Base-by-base conservation (phyloP, 2,113 vertebrate species). In the Dolichotis patagonum region DNA sequence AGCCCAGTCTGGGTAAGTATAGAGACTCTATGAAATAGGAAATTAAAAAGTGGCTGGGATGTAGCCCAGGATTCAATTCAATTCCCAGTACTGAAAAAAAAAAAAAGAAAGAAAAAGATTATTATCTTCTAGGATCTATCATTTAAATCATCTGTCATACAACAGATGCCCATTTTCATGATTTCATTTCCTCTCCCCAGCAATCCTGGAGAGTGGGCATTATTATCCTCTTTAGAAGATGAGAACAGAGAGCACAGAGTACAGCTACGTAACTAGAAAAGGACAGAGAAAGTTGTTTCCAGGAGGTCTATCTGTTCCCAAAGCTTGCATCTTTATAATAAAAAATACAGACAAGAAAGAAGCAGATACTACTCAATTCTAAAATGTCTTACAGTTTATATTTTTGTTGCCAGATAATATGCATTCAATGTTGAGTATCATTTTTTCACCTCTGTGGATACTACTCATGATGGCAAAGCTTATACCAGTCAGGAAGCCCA, bases 181-280 rank as follows among this genome's bases (percentile, higher is more conserved):
- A 49, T 91, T 96, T 96, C 62, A 94, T 94, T 95, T 96, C 43
- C 30, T 93, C 49, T 85, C 75, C 80, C 63, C 41, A 60, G n/a
- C 30, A 20, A 69, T 86, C 83, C 81, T 94, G 43, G 60, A 92
- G 91, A 75, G 19, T 90, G 35, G 32, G 19, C 43, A 80, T 80
- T 71, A 88, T 75, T 86, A 67, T 65, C 46, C 26, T 7, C 56
- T 92, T 80, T 84, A 82, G 69, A 71, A 94, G 90, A 43, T 17
- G 20, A 84, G 28, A 94, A 82, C 69, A 81, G 67, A 92, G 43
- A 73, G 30, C 35, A 58, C 71, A 62, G 32, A 19, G 60, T 49
- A 75, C 77, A 63, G 3, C 80, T 52, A 16, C 3, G 26, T 46
- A 69, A 46, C 12, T 22, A 83, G 22, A 56, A 54, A 82, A 20